These are phyloP conservation scores for Electrophaes corylata DNA, from an alignment of 2,888 invertebrate genomes.

Conservation along the genomic window DNA sequence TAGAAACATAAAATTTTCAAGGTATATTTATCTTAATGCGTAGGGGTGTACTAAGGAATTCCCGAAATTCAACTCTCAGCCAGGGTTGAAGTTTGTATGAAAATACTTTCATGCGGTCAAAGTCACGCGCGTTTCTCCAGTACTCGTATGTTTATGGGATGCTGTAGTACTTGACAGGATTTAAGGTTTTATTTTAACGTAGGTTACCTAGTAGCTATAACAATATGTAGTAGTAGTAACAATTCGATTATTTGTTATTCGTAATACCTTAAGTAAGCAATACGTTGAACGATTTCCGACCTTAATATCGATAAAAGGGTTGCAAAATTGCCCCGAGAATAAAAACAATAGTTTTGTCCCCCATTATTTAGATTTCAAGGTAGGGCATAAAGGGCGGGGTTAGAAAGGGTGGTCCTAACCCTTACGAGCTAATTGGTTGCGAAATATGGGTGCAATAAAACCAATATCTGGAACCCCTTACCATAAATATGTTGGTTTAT, in stretches of 20 bases:
- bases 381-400: constrained; percentile 59
- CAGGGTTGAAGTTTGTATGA: too few species aligned
- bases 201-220: not conserved
- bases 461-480: constrained; percentile 29
- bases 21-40: too few species aligned
- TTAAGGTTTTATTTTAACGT: not conserved
- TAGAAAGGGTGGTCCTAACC: constrained; percentile 58
- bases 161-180: too few species aligned
- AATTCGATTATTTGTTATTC: not conserved
- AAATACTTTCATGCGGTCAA: too few species aligned
- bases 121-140: too few species aligned
- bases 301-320: constrained; percentile 44
- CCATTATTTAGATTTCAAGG: constrained; percentile 50
- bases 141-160: too few species aligned
- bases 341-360: constrained; percentile 58
- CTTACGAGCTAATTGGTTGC: constrained; percentile 66
- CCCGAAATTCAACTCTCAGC: too few species aligned
- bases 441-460: constrained; percentile 50
- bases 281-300: constrained; percentile 25
- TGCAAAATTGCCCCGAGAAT: constrained; percentile 40
- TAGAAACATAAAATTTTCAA: too few species aligned
- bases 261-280: constrained; percentile 1
- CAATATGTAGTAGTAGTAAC: not conserved
- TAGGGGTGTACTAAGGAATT: too few species aligned
- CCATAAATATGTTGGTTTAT: constrained; percentile 17